phyloP scores from a whole-genome alignment of 2,888 invertebrate species.

The Pammene aurita region DNA sequence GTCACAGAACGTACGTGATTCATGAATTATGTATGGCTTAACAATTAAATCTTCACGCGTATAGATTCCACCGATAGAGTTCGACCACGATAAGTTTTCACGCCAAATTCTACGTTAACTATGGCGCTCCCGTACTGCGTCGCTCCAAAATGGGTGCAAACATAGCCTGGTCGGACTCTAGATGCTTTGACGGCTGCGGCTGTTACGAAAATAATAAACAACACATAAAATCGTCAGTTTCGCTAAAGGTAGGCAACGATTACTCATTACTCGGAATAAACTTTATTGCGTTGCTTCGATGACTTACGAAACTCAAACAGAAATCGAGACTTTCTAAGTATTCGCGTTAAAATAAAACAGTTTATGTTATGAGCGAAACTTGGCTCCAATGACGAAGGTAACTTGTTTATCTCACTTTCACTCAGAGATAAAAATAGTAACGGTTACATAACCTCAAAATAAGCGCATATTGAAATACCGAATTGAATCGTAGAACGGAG shows the following conservation, averaged over 20 bases:
- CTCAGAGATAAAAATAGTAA: conserved; percentile 71
- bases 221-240: conserved; percentile 8
- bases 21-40: conserved; percentile 46
- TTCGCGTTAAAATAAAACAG: conserved; percentile 3
- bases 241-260: background rate
- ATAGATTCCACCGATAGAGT: conserved; percentile 1
- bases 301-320: conserved; percentile 11
- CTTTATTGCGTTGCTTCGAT: conserved; percentile 8
- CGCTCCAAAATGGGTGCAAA: no score
- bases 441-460: conserved; percentile 70
- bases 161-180: no score
- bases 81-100: no score
- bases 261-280: conserved; percentile 12
- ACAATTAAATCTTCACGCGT: conserved; percentile 43
- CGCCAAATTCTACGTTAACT: no score
- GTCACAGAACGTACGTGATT: conserved; percentile 41
- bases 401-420: conserved; percentile 72
- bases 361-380: conserved; percentile 8
- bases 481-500: conserved; percentile 62
- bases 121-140: no score
- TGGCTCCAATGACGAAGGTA: conserved; percentile 42
- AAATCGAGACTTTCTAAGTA: conserved; percentile 19
- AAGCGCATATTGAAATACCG: conserved; percentile 61
- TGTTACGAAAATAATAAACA: conserved; percentile 30
- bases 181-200: conserved; percentile 26